Evolutionary conservation across 2,113 vertebrate species (phyloP), one percentile per base, ranked within the genome.

Genomic region (Rutilus rutilus): DNA sequence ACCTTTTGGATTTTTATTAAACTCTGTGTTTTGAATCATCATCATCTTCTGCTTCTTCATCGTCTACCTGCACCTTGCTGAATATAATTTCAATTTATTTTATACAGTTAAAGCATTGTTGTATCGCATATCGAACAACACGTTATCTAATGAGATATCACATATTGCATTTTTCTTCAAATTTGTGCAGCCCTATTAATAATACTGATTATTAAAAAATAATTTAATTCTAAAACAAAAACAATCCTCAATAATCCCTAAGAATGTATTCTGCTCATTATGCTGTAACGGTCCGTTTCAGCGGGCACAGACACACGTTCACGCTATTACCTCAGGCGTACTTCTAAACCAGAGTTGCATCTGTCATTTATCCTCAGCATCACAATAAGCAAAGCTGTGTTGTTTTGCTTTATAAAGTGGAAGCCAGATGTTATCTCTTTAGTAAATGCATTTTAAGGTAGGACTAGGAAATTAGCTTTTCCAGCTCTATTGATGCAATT

Each of bases 291-390:
- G 59, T 62, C 36, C 52, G 39, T 80, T 88, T 88, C 78, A 84
- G 74, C 62, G 83, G 83, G 78, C 87, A 88, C 47, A 71, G 47
- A 74, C 77, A 59, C 59, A 33, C 2, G 21, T 10, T 33, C 62
- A 52, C 10, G 9, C 23, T 64, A 52, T 60, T 59, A 71, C 84
- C 85, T 82, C 73, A 11, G 71, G 85, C 21, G 62, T 65, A 82
- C 85, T 89, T 85, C 86, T 86, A 86, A 89, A 89, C 50, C 85
- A 85, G 69, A 60, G 30, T 19, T 74, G 57, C 88, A 89, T 85
- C 85, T 89, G 88, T 84, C 82, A 77, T 60, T 86, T 78, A 89
- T 79, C 57, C 78, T 78, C 69, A 19, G 30, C 77, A 57, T 84
- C 69, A 73, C 81, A 81, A 81, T 84, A 86, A 84, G 76, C 76